A percentile compares a stretch with the other conserved stretches of the same genome.
Conservation (phyloP, 2,888 invertebrate genomes). For the Latrodectus elegans region DNA sequence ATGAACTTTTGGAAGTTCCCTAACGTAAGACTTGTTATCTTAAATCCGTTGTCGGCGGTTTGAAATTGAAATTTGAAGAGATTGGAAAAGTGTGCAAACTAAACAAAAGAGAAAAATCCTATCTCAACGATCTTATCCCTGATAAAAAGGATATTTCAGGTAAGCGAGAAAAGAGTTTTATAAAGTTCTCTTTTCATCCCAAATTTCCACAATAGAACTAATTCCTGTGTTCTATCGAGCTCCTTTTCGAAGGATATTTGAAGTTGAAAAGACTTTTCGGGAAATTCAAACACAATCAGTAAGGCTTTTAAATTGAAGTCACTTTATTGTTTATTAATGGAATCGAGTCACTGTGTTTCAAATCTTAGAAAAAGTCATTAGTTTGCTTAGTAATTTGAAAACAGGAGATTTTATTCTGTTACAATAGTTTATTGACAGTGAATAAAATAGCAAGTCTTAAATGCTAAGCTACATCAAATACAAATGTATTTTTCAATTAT, state of each 20-base stretch:
- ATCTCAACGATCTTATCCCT: slow-evolving; percentile 12
- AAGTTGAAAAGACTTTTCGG: slow-evolving; percentile 7
- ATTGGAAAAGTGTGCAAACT: background rate
- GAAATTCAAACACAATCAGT: background rate
- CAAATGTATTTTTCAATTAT: no score
- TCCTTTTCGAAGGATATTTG: slow-evolving; percentile 15
- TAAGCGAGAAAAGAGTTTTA: background rate
- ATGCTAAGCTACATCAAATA: no score
- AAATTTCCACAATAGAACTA: slow-evolving; percentile 33
- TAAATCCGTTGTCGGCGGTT: slow-evolving; percentile 20
- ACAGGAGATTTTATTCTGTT: no score
- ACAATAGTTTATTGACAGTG: no score
- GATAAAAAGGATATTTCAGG: slow-evolving; percentile 23
- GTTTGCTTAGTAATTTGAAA: no score
- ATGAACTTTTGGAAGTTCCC: slow-evolving; percentile 11
- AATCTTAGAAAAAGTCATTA: no score
- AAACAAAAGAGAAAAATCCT: slow-evolving; percentile 20
- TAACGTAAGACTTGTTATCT: slow-evolving; percentile 19
- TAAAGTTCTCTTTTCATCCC: slow-evolving; percentile 16
- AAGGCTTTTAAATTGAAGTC: background rate
- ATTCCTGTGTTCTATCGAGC: slow-evolving; percentile 35
- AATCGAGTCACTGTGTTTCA: background rate
- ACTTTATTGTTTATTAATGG: background rate
- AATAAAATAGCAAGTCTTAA: no score
- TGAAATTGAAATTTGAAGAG: slow-evolving; percentile 25